Conservation (phyloP, 2,797 vertebrate species). For the Huso huso region DNA sequence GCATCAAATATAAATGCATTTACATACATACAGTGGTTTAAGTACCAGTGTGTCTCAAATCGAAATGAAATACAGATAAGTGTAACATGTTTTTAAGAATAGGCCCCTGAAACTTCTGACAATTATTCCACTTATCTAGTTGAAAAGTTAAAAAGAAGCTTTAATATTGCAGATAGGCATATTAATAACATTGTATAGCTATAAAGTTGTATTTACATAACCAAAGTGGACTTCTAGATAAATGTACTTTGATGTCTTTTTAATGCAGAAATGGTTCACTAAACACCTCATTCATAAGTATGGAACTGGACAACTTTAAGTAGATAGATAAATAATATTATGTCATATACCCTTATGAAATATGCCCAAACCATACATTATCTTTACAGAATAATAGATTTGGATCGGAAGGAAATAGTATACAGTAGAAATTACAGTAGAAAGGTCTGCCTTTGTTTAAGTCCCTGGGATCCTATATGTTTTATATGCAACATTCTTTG, state of each 20-base stretch:
- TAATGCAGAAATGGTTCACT: conserved; percentile 32
- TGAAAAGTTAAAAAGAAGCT: too few species aligned
- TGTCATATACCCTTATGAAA: conserved; percentile 31
- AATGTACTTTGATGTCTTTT: conserved; percentile 17
- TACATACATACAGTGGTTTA: too few species aligned
- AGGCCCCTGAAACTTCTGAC: too few species aligned
- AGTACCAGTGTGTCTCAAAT: too few species aligned
- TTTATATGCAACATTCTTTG: too few species aligned
- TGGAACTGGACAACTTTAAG: conserved; percentile 36
- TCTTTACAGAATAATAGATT: conserved; percentile 7
- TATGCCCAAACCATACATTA: conserved; percentile 11
- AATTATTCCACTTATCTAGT: too few species aligned
- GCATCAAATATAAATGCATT: too few species aligned
- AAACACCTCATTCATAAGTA: conserved; percentile 54
- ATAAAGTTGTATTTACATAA: conserved; percentile 40
- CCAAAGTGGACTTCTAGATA: conserved; percentile 25
- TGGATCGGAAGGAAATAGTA: background rate
- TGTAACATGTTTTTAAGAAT: too few species aligned
- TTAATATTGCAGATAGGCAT: too few species aligned
- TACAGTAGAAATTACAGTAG: background rate
- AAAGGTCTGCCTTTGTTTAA: background rate
- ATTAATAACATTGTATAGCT: too few species aligned
- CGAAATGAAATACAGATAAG: too few species aligned
- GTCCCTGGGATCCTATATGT: background rate
- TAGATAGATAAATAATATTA: conserved; percentile 39